These are phyloP conservation scores for Diadegma fenestrale DNA, from an alignment of 2,888 invertebrate species.

Conservation along the genomic window DNA sequence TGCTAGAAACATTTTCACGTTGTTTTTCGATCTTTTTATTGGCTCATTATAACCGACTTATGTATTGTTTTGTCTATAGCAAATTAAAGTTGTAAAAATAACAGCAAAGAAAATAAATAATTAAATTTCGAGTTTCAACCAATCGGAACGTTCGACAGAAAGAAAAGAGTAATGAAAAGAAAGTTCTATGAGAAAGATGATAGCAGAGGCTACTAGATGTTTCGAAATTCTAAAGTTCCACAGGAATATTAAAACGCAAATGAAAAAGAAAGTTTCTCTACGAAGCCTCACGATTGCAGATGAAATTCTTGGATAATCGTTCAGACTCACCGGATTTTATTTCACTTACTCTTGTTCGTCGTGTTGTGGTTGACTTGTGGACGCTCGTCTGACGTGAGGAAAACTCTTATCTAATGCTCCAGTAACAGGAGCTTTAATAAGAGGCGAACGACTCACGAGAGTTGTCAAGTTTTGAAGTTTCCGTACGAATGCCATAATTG, in stretches of 20 bases:
- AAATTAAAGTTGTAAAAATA: background rate
- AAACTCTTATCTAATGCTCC: slow-evolving; percentile 47
- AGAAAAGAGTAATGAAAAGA: background rate
- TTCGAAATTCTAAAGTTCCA: background rate
- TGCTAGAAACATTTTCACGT: no score
- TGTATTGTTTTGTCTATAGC: background rate
- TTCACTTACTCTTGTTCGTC: slow-evolving; percentile 79
- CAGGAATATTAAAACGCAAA: background rate
- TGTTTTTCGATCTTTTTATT: no score
- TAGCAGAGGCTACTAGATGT: background rate
- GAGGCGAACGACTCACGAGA: slow-evolving; percentile 53
- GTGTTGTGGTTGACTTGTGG: slow-evolving; percentile 75
- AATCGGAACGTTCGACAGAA: slow-evolving; percentile 16
- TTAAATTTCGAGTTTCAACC: background rate
- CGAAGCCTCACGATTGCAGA: background rate
- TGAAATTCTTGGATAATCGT: background rate
- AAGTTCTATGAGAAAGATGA: slow-evolving; percentile 6
- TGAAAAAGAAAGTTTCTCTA: slow-evolving; percentile 12
- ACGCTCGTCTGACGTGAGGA: slow-evolving; percentile 65
- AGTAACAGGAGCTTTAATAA: slow-evolving; percentile 39
- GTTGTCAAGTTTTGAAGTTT: slow-evolving; percentile 72
- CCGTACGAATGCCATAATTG: slow-evolving; percentile 75
- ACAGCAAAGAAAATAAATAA: background rate
- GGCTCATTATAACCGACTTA: no score
- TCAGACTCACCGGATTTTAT: slow-evolving; percentile 27